Evolutionary conservation across 2,888 invertebrate genomes (phyloP).

Genomic region (Mesorhabditis belari): DNA sequence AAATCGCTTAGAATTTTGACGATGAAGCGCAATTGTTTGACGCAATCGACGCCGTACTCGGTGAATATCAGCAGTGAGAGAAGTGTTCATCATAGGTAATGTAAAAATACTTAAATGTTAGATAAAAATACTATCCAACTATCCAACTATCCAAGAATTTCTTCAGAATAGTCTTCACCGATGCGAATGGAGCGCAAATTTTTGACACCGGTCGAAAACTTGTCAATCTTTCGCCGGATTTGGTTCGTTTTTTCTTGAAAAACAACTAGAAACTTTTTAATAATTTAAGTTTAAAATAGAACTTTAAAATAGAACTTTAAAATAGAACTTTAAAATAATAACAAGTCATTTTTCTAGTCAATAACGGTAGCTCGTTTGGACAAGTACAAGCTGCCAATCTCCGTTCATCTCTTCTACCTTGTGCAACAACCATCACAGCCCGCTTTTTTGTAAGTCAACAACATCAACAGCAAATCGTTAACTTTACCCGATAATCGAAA

Average conservation of each 20-base stretch:
- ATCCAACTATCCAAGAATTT: not conserved
- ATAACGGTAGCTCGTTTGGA: slow-evolving; percentile 12
- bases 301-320: not conserved
- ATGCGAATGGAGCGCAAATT: slow-evolving; percentile 3
- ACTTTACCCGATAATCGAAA: not conserved
- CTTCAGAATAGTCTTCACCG: slow-evolving; percentile 11
- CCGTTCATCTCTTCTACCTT: slow-evolving; percentile 22
- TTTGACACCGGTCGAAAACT: slow-evolving; percentile 10
- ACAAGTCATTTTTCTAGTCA: slow-evolving; percentile 7
- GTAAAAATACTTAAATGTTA: not conserved
- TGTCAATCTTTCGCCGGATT: slow-evolving; percentile 2
- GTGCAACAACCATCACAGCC: slow-evolving; percentile 9
- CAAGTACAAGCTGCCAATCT: slow-evolving; percentile 11
- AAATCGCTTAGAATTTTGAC: slow-evolving; percentile 11
- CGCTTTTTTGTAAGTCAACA: slow-evolving; percentile 8
- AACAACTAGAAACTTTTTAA: not conserved
- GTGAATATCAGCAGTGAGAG: slow-evolving; percentile 15
- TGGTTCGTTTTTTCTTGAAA: slow-evolving; percentile 1
- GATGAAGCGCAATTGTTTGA: slow-evolving; percentile 26
- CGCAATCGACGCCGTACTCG: slow-evolving; percentile 24
- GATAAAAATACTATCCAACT: not conserved
- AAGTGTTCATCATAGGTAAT: slow-evolving; percentile 28
- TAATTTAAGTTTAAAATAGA: not conserved
- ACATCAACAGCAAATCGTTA: slow-evolving; percentile 8
- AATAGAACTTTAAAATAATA: slow-evolving; percentile 6